A percentile compares a stretch with the other conserved stretches of the same genome.
phyloP scores from a whole-genome alignment of 2,888 invertebrate species.

The Dorcus parallelipipedus region DNA sequence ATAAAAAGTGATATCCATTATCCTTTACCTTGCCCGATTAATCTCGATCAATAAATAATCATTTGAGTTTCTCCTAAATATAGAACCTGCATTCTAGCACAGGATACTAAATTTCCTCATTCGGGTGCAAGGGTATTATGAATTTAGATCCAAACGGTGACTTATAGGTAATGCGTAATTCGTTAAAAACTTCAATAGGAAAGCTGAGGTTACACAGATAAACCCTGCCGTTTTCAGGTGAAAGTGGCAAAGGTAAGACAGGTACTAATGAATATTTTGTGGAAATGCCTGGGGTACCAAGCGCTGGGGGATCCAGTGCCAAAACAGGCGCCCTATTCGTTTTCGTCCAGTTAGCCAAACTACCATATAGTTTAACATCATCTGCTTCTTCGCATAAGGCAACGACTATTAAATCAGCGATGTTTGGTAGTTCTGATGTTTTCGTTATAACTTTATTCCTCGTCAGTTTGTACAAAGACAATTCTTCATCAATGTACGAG shows the following conservation, averaged over 20 bases:
- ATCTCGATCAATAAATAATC: no score
- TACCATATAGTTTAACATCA: conserved; percentile 48
- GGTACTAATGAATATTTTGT: conserved; percentile 70
- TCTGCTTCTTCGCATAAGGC: conserved; percentile 53
- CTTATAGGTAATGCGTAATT: conserved; percentile 73
- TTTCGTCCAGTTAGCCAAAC: conserved; percentile 65
- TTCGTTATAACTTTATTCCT: conserved; percentile 57
- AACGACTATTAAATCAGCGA: conserved; percentile 56
- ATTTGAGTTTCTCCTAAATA: no score
- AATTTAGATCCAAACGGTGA: conserved; percentile 84
- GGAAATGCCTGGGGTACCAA: conserved; percentile 59
- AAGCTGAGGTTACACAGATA: conserved; percentile 84
- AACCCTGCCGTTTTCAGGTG: conserved; percentile 64
- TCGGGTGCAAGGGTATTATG: conserved; percentile 68
- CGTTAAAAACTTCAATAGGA: conserved; percentile 71
- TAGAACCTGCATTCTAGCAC: no score
- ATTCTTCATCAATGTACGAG: conserved; percentile 58
- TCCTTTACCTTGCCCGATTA: no score
- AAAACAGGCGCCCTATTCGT: conserved; percentile 69
- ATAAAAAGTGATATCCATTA: no score
- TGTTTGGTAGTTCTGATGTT: conserved; percentile 49
- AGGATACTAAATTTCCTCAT: conserved; percentile 22
- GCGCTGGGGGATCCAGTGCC: conserved; percentile 72
- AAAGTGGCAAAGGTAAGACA: conserved; percentile 65
- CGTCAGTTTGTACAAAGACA: conserved; percentile 65